phyloP scores from a whole-genome alignment of 2,113 vertebrate genomes.

The Prietella phreatophila region DNA sequence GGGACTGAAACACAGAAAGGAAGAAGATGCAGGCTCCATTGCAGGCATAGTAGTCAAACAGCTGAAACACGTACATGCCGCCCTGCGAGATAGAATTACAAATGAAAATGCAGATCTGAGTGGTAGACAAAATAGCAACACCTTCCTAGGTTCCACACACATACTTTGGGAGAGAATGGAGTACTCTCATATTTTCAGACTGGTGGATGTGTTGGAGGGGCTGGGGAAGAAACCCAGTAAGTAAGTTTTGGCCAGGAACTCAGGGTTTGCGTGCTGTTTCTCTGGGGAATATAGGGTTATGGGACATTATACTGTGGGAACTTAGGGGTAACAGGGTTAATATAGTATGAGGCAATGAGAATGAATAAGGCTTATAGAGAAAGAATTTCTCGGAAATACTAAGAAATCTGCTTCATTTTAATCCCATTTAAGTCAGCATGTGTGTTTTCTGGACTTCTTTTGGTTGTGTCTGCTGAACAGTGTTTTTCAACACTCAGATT shows the following conservation, averaged over 20 bases:
- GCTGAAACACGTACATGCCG: slow-evolving; percentile 54
- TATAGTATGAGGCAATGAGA: neutral
- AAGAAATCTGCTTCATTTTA: neutral
- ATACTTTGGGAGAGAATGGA: neutral
- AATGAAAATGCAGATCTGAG: neutral
- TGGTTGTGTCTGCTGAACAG: neutral
- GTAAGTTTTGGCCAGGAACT: too few species aligned
- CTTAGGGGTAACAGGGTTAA: too few species aligned
- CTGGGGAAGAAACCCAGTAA: neutral
- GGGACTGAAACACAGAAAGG: slow-evolving; percentile 65
- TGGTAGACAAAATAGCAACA: neutral
- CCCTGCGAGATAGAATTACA: slow-evolving; percentile 1
- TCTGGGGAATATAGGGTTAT: too few species aligned
- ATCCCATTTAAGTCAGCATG: neutral
- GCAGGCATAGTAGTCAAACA: slow-evolving; percentile 75
- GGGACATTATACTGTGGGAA: too few species aligned
- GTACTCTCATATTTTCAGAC: neutral
- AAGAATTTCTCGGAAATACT: neutral
- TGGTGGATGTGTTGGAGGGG: neutral
- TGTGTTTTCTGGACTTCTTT: neutral
- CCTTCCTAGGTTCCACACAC: neutral
- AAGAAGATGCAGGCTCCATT: slow-evolving; percentile 73
- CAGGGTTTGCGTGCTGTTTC: too few species aligned
- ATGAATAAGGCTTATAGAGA: neutral
- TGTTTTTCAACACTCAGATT: neutral